phyloP scores from a whole-genome alignment of 2,113 vertebrate species.

The Plecturocebus donacophilus region DNA sequence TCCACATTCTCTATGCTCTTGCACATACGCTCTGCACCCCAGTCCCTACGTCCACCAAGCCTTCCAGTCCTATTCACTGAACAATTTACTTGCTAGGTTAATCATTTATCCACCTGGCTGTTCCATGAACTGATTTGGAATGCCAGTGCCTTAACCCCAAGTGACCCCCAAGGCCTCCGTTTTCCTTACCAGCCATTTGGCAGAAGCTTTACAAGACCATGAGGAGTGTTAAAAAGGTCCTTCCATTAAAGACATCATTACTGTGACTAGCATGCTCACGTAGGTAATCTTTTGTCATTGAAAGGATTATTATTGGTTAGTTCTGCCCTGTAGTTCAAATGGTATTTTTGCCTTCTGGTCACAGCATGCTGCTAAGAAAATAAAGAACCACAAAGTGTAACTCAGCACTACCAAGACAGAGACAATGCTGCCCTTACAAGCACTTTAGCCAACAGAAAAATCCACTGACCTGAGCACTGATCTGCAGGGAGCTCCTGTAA shows the following conservation, averaged over 20 bases:
- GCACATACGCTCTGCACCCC: background rate
- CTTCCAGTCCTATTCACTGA: slow-evolving; percentile 73
- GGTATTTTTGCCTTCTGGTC: background rate
- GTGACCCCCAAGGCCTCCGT: background rate
- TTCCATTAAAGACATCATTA: background rate
- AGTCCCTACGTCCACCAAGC: background rate
- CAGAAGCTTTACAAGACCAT: background rate
- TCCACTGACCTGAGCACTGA: background rate
- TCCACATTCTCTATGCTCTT: background rate
- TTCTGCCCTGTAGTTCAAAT: background rate
- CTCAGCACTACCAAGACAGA: background rate
- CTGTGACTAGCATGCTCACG: background rate
- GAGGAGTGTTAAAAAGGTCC: background rate
- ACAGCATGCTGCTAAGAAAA: background rate
- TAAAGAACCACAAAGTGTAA: background rate
- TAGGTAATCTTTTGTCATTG: background rate
- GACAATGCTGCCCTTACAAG: background rate
- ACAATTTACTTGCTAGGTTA: slow-evolving; percentile 83
- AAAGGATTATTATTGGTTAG: background rate
- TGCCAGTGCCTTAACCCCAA: slow-evolving; percentile 58
- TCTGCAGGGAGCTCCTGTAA: background rate
- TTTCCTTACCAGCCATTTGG: background rate
- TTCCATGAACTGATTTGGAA: slow-evolving; percentile 69
- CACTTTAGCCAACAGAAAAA: background rate
- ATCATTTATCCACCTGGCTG: slow-evolving; percentile 84